Base-by-base conservation (phyloP, 2,797 vertebrate genomes). In the Galaxias olidus region DNA sequence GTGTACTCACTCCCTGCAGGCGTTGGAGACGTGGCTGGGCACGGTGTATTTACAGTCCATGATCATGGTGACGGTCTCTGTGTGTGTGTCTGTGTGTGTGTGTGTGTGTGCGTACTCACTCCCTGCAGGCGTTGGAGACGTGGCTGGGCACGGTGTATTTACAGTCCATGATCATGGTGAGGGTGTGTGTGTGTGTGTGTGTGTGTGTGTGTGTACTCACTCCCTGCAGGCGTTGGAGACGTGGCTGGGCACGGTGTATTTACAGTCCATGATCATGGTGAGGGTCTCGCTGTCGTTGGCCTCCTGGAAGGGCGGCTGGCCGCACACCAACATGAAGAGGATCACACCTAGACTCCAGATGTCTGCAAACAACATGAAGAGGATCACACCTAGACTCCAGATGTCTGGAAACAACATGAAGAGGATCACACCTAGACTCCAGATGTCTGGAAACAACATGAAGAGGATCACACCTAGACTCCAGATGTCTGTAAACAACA, bases 191-290 rank as follows among this genome's bases (percentile, higher is more conserved):
- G 30, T 30, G 47, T 17, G 20, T 42, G n/a, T 48, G 47, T 56
- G 15, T 43, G 43, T 7, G 10, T 58, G 56, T n/a, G 4, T 58
- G 51, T 1, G 8, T 30, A 87, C 94, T 87, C 84, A 96, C 94
- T 95, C 91, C 79, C 92, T 89, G 75, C 94, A 96, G 78, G 89
- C 86, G 0, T 81, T 75, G 42, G 94, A 95, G 72, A 96, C 83
- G 0, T 92, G 93, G 0, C 80, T 62, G 0, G 94, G 94, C 50
- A 95, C 68, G 0, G 88, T 92, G 89, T 96, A 96, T 89, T 94
- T 94, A 74, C 94, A 96, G 88, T 96, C 94, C 93, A 96, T 94
- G 84, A 96, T 96, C 94, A 96, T 96, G 81, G 94, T 96, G 73
- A 96, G 93, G 12, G 94, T 96, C 88, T 96, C 94, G 0, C 94